These are phyloP conservation scores for Mamestra brassicae DNA, from an alignment of 2,888 invertebrate genomes.

Conservation along the genomic window DNA sequence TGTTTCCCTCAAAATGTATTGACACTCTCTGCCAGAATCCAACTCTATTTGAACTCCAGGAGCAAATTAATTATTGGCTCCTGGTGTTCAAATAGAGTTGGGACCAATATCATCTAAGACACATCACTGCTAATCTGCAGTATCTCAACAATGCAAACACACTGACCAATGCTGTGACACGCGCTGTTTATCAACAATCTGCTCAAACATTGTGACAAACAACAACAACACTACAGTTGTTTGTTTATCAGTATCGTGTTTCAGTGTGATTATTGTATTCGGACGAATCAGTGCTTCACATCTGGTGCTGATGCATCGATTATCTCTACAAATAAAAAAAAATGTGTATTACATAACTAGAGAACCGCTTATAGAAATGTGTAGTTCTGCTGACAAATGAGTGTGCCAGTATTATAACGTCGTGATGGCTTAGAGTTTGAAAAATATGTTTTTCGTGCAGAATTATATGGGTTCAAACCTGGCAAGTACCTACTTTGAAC, in stretches of 20 bases:
- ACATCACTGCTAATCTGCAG: background rate
- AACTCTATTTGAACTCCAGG: too few relatives aligned
- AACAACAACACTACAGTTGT: constrained; percentile 24
- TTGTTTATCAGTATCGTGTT: constrained; percentile 29
- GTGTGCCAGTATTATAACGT: background rate
- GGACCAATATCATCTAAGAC: background rate
- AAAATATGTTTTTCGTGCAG: constrained; percentile 6
- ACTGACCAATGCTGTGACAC: background rate
- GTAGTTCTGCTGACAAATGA: background rate
- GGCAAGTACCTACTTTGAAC: constrained; percentile 7
- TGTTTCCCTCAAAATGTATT: too few relatives aligned
- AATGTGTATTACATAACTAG: background rate
- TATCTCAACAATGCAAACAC: constrained; percentile 24
- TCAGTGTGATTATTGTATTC: constrained; percentile 10
- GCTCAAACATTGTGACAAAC: constrained; percentile 1
- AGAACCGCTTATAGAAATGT: too few relatives aligned
- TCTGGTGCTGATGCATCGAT: constrained; percentile 16
- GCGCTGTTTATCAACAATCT: constrained; percentile 55
- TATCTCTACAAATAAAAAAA: background rate
- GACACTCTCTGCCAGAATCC: too few relatives aligned
- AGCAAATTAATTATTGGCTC: too few relatives aligned
- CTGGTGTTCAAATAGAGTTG: too few relatives aligned
- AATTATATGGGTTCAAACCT: constrained; percentile 23
- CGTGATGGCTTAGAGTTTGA: background rate
- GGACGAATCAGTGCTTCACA: constrained; percentile 3